A percentile compares a stretch with the other conserved stretches of the same genome.
Conservation (phyloP, 2,113 vertebrate species). For the Pao palembangensis region DNA sequence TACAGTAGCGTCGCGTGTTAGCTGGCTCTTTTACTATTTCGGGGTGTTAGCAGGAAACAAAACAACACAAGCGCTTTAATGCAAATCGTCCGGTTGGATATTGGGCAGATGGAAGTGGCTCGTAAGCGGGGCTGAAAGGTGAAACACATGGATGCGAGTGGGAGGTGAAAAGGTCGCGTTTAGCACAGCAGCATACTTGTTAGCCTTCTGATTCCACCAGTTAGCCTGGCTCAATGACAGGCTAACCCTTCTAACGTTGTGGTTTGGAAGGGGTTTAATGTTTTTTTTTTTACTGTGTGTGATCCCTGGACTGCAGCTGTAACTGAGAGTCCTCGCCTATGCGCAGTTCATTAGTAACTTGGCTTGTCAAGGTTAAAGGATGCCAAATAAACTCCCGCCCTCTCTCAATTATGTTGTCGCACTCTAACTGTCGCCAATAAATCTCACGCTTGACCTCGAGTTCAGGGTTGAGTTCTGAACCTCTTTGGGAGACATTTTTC, state of each 20-base stretch:
- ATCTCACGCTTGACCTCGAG: neutral
- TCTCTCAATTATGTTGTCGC: conserved; percentile 64
- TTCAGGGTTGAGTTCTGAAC: neutral
- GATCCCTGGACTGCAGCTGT: conserved; percentile 37
- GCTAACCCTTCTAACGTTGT: no score
- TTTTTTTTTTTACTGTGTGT: conserved; percentile 6
- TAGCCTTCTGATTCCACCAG: no score
- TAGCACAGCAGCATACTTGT: conserved; percentile 29
- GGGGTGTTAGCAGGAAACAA: neutral
- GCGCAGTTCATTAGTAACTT: conserved; percentile 57
- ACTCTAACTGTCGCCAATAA: conserved; percentile 27
- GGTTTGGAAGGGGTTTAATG: neutral
- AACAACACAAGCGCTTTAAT: neutral
- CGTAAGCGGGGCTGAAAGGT: no score
- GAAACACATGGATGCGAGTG: neutral
- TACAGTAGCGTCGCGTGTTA: neutral
- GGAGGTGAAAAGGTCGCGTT: neutral
- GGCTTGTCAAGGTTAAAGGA: conserved; percentile 60
- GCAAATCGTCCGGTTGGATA: neutral
- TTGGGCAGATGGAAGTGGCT: no score
- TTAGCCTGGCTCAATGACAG: neutral
- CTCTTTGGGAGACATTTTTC: no score
- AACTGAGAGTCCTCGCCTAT: conserved; percentile 14
- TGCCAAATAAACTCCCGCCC: conserved; percentile 47
- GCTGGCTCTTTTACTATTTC: neutral